Evolutionary conservation across 2,888 invertebrate genomes (phyloP).

Genomic region (Leptopilina myrica): DNA sequence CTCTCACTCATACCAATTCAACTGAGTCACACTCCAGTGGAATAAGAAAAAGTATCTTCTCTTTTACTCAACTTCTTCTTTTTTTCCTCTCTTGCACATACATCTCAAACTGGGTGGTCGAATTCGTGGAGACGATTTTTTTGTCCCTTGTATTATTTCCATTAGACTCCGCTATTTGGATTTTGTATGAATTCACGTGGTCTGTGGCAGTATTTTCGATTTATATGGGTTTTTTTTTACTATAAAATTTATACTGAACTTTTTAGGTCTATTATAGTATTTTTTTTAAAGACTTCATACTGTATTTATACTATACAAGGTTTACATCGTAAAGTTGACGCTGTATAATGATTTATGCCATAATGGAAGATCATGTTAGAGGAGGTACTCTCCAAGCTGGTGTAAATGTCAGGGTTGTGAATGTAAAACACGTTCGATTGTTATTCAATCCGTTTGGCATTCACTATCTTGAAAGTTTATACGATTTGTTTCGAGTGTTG

Average conservation of each 20-base stretch:
- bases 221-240: no score
- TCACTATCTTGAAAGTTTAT: neutral
- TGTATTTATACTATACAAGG: no score
- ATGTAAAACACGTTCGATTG: conserved; percentile 12
- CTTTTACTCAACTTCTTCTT: conserved; percentile 48
- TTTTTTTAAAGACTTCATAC: no score
- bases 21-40: conserved; percentile 41
- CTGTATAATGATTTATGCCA: no score
- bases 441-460: conserved; percentile 6
- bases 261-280: no score
- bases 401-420: conserved; percentile 19
- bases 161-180: no score
- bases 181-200: no score
- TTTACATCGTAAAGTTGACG: no score
- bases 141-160: neutral
- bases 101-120: conserved; percentile 55
- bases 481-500: neutral
- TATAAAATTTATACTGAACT: no score
- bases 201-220: no score
- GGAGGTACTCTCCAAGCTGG: neutral
- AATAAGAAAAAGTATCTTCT: conserved; percentile 34
- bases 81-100: conserved; percentile 45
- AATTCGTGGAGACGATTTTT: conserved; percentile 12
- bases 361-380: no score
- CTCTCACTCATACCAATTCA: no score